Conservation (phyloP, 2,797 vertebrate species). For the Phoebastria nigripes region DNA sequence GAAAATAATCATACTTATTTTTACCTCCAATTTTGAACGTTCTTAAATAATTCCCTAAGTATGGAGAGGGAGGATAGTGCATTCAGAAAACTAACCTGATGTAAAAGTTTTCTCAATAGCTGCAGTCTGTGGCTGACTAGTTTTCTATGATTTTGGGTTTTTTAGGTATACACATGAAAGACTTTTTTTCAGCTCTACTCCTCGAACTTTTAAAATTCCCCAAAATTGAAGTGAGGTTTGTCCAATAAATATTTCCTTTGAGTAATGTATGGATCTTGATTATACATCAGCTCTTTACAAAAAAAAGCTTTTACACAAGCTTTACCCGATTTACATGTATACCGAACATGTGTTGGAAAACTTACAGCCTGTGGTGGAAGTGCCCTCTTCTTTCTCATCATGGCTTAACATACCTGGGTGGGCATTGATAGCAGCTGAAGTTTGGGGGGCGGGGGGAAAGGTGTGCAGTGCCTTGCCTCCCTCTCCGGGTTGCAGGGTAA, state of each 20-base stretch:
- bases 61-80: not conserved
- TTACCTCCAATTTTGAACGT: constrained; percentile 39
- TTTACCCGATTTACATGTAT: not conserved
- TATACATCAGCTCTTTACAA: constrained; percentile 70
- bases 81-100: constrained; percentile 9
- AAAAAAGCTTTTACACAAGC: no score
- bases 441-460: constrained; percentile 50
- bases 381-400: constrained; percentile 49
- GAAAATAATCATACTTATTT: constrained; percentile 39
- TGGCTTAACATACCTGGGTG: not conserved
- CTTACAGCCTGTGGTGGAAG: constrained; percentile 56
- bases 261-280: constrained; percentile 65
- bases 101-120: constrained; percentile 50
- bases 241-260: constrained; percentile 56
- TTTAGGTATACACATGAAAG: not conserved
- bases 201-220: constrained; percentile 60
- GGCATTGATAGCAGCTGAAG: not conserved
- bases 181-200: constrained; percentile 61
- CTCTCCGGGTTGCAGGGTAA: not conserved
- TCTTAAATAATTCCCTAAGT: constrained; percentile 46
- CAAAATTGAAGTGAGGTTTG: constrained; percentile 57
- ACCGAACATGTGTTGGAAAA: constrained; percentile 55
- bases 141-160: constrained; percentile 32
- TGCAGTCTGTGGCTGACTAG: constrained; percentile 63
- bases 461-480: not conserved